Evolutionary conservation across 2,113 vertebrate genomes (phyloP).

Genomic region (Petromus typicus): DNA sequence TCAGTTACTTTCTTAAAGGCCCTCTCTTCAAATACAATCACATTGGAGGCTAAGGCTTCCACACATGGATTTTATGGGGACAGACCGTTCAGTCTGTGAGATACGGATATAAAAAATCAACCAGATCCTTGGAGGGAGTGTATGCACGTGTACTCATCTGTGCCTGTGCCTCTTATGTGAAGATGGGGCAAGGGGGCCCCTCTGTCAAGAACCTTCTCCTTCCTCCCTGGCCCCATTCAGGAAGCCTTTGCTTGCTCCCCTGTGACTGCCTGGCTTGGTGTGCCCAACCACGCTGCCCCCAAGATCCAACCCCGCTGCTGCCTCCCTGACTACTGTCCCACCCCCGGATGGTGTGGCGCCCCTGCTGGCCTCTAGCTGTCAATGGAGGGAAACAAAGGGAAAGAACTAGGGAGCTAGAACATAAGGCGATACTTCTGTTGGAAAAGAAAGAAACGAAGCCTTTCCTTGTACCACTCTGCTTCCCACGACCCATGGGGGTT

Average conservation of each 20-base stretch:
- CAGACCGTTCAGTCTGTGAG: neutral
- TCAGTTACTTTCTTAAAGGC: neutral
- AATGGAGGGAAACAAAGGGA: neutral
- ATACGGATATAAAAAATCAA: neutral
- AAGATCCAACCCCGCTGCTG: neutral
- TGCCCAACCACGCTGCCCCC: neutral
- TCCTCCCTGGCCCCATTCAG: neutral
- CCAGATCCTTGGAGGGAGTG: neutral
- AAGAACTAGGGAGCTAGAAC: neutral
- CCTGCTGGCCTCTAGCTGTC: neutral
- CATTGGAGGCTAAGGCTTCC: neutral
- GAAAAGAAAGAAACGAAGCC: slow-evolving; percentile 4
- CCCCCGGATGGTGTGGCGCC: neutral
- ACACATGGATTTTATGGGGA: neutral
- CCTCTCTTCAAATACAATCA: neutral
- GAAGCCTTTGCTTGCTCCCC: neutral
- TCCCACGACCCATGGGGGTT: neutral
- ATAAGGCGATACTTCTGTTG: neutral
- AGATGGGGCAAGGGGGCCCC: too few species aligned
- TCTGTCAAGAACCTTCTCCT: neutral
- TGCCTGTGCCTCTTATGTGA: neutral
- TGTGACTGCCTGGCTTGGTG: neutral
- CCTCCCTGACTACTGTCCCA: neutral
- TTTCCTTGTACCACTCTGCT: slow-evolving; percentile 44
- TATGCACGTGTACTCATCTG: neutral